These are phyloP conservation scores for Cacatua alba DNA, from an alignment of 2,113 vertebrate species.

Conservation along the genomic window DNA sequence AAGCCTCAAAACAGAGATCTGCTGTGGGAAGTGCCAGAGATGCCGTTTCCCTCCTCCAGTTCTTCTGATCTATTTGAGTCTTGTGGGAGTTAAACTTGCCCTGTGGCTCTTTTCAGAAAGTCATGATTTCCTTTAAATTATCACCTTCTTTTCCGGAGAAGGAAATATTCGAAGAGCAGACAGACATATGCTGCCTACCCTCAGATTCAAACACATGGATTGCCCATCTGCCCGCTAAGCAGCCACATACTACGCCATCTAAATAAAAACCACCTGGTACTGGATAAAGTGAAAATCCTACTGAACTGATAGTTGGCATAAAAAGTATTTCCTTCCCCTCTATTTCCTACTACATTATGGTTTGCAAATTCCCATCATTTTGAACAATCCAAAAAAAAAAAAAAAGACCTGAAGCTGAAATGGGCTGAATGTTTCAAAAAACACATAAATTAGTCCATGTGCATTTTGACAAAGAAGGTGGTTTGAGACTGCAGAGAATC, in stretches of 20 bases:
- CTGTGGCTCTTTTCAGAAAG: background rate
- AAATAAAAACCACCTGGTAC: background rate
- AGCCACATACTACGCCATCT: background rate
- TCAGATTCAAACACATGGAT: background rate
- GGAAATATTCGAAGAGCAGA: background rate
- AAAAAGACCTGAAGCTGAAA: background rate
- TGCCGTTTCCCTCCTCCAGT: background rate
- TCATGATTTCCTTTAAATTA: background rate
- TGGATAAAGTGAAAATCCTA: background rate
- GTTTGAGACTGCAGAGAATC: background rate
- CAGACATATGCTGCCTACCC: background rate
- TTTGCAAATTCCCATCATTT: slow-evolving; percentile 2
- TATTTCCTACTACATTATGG: background rate
- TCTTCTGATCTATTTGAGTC: background rate
- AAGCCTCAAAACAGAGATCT: background rate
- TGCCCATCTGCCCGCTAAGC: background rate
- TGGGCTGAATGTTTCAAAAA: background rate
- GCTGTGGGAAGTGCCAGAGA: background rate
- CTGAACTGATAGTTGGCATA: background rate
- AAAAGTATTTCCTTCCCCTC: background rate
- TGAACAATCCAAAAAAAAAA: background rate
- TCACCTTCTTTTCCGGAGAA: background rate
- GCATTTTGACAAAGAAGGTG: background rate
- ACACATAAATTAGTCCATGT: background rate
- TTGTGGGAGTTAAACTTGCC: background rate